Base-by-base conservation (phyloP, 2,113 vertebrate genomes). In the Urocolius indicus region DNA sequence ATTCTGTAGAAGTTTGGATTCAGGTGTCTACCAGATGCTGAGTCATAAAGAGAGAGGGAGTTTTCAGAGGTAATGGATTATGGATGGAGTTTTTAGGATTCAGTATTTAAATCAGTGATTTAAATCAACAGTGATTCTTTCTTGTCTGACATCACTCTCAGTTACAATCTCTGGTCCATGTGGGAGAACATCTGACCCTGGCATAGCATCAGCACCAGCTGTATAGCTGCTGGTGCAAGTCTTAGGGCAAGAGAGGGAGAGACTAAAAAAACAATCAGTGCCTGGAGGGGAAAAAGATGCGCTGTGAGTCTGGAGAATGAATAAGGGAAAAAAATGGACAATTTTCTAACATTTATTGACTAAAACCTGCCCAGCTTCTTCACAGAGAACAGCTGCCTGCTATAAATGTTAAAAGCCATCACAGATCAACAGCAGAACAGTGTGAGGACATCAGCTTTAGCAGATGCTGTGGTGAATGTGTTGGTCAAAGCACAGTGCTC, bases 21-120 rank as follows among this genome's bases (percentile, higher is more conserved):
- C 90, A 78, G 18, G 62, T 72, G 36, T 23, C 76, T 90, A 84
- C 84, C 68, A 96, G 93, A 86, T 75, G 93, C 92, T 86, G 86
- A 90, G 88, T 94, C 95, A 92, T 87, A 92, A 84, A 93, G 43
- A 66, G 15, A 45, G 26, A 36, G 32, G 52, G 48, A 61, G n/a
- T 12, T 63, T 92, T 90, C 49, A 48, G 88, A 84, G 32, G 76
- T 88, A 93, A 68, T 89, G 91, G 93, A 66, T 92, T 90, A 88
- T 58, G 54, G 88, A 72, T 45, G 49, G 62, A 80, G 26, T 74
- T 67, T 63, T 29, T 78, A 71, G 80, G 61, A 63, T 63, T 89
- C 38, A 20, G 26, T 87, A 57, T 57, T 90, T 66, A 90, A 93
- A 89, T 17, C 26, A 78, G 29, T 21, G 3, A 67, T 90, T 72